Evolutionary conservation across 2,797 vertebrate species (phyloP), one percentile per base, ranked within the genome.

Genomic region (Brachymystax lenok): DNA sequence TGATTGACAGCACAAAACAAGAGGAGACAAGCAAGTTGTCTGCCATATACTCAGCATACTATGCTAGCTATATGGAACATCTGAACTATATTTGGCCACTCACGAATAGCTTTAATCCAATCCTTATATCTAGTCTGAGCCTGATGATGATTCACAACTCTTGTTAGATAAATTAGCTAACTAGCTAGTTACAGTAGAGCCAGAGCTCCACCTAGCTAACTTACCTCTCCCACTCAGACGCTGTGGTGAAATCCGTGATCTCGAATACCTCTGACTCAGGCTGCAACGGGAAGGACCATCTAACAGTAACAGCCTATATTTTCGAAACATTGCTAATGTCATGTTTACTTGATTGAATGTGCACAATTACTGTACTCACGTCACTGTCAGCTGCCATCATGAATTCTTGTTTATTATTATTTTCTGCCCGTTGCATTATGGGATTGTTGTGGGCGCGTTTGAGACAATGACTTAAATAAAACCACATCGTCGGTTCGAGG

Each of bases 241-340:
- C 97, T 4, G 97, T 99, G 84, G 98, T 99, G 90, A 99, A 99
- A 68, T 99, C 98, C 0, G 97, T 99, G 84, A 99, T 98, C 91
- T 99, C 98, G 80, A 99, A 99, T 71, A 99, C 97, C 76, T 99
- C 98, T 0, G 96, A 96, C 92, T 99, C 98, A 33, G 96, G 95
- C 98, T 99, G 87, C 3, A 84, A 88, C 7, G 78, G 14, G 77
- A 13, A 75, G 0, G 35, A 52, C 52, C 17, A 33, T 33, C 17
- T 21, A 13, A 1, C 0, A 70, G 21, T 77, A 71, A 5, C 13
- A 13, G 54, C 30, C 19, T 71, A 21, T 40, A 19, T 5, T 40
- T 73, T 61, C n/a, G 35, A 35, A 61, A 1, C 24, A 16, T 27
- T 21, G 16, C 3, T 27, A 5, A 30, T 52, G 13, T 16, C 16